Base-by-base conservation (phyloP, 2,797 vertebrate genomes). In the Brachyalestes nurse region DNA sequence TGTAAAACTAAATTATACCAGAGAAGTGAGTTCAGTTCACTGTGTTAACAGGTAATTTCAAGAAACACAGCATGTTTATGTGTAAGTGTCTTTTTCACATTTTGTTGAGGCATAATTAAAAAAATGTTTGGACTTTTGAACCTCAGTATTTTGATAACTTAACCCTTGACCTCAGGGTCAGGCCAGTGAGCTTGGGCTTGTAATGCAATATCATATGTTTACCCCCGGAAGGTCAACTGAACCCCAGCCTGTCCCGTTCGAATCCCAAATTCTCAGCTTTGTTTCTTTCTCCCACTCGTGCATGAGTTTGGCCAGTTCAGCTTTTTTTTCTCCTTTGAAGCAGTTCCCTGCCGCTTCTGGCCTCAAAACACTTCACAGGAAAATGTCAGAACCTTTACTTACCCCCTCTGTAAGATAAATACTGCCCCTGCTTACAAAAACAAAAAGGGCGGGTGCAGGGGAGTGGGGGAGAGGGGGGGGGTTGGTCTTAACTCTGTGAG, bases 351-450 rank as follows among this genome's bases (percentile, higher is more conserved):
- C 75, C 72, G 73, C 8, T 73, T 51, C 64, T 45, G 17, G 28
- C 38, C n/a, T 64, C 57, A 64, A 69, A 71, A 47, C 60, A 42
- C 77, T 82, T 76, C 61, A 77, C 77, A 83, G 82, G 73, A 89
- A 91, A 92, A 92, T 91, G 88, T 90, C 90, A 90, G 91, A 89
- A 86, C 85, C 87, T 83, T 83, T 64, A 74, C 88, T 87, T 78
- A 85, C 86, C 77, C 28, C 28, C 74, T 79, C 86, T 89, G 79
- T 90, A 89, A 88, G 82, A 85, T 78, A 90, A 89, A 93, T 92
- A 90, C 92, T 88, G 88, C 84, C 86, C 90, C 88, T 91, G 91
- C 86, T 88, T 85, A 83, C 85, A 89, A 91, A 94, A 93, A 93
- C 89, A 92, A 93, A 92, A 89, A 86, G 79, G 83, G 85, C 58